Conservation (phyloP, 2,888 invertebrate species). For the Thyatira batis region DNA sequence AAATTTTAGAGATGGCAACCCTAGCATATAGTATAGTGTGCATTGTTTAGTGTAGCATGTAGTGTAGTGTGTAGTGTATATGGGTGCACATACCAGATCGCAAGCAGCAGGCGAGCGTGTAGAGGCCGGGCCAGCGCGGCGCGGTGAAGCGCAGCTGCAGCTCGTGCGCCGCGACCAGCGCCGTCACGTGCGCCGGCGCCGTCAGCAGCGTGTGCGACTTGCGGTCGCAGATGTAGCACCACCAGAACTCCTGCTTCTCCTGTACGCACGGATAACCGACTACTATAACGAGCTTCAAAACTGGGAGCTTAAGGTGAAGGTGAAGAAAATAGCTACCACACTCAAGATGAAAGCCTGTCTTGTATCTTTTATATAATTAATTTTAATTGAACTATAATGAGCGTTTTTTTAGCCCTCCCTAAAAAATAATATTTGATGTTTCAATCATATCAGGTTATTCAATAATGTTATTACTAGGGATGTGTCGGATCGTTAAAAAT, state of each 20-base stretch:
- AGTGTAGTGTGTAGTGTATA: background rate
- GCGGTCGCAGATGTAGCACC: conserved; percentile 98
- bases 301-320: too few relatives aligned
- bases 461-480: too few relatives aligned
- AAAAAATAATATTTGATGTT: too few relatives aligned
- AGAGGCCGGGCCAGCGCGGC: conserved; percentile 95
- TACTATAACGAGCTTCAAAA: too few relatives aligned
- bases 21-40: background rate
- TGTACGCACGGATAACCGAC: conserved; percentile 27
- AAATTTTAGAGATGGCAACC: too few relatives aligned
- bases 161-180: conserved; percentile 93
- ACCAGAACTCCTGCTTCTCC: conserved; percentile 98
- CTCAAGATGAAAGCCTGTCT: too few relatives aligned
- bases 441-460: too few relatives aligned
- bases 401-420: too few relatives aligned
- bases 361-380: too few relatives aligned
- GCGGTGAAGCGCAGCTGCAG: conserved; percentile 98
- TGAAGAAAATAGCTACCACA: too few relatives aligned
- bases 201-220: conserved; percentile 95
- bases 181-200: conserved; percentile 96
- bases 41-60: background rate
- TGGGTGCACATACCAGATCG: conserved; percentile 84
- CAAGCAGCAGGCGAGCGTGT: conserved; percentile 95
- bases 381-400: too few relatives aligned
- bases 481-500: too few relatives aligned